phyloP scores from a whole-genome alignment of 2,888 invertebrate genomes.

The Drosophila cyrtoloma region DNA sequence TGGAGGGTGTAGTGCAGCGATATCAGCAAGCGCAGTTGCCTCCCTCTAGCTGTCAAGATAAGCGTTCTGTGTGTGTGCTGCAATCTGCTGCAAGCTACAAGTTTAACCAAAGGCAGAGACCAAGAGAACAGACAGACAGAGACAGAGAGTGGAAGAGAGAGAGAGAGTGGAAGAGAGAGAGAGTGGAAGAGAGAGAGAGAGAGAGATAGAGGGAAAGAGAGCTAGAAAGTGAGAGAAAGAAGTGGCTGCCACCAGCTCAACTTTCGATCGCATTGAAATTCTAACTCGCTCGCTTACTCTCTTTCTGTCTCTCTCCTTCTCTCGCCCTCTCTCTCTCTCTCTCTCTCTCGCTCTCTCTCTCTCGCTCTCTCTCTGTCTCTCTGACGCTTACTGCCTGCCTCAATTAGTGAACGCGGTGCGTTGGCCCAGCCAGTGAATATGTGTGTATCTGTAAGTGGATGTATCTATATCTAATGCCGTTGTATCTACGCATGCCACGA shows the following conservation, averaged over 20 bases:
- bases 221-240: not conserved
- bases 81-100: constrained; percentile 55
- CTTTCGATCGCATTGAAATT: constrained; percentile 61
- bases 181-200: not conserved
- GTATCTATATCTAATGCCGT: constrained; percentile 61
- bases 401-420: constrained; percentile 59
- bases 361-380: not conserved
- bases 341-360: not conserved
- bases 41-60: constrained; percentile 34
- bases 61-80: constrained; percentile 39
- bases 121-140: not conserved
- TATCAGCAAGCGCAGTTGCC: constrained; percentile 35
- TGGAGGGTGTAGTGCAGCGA: not conserved
- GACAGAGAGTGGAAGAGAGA: not conserved
- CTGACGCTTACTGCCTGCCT: constrained; percentile 26
- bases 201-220: not conserved
- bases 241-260: constrained; percentile 32
- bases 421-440: constrained; percentile 52
- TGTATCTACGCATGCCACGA: constrained; percentile 60
- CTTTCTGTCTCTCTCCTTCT: not conserved
- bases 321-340: not conserved
- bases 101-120: constrained; percentile 17
- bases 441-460: constrained; percentile 21
- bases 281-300: constrained; percentile 26
- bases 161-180: not conserved